phyloP scores from a whole-genome alignment of 2,888 invertebrate genomes.

The Drosophila quinaria region DNA sequence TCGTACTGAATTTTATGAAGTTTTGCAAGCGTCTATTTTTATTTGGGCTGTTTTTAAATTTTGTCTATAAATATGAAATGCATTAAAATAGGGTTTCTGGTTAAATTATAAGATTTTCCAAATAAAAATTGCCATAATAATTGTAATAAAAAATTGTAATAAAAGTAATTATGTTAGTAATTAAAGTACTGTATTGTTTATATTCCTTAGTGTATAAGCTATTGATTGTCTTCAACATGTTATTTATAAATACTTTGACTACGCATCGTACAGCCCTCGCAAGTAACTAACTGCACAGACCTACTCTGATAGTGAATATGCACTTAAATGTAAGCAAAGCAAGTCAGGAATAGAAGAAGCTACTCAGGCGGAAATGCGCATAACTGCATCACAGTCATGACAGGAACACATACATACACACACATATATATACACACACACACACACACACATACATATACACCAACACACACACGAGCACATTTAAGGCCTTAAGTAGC shows the following conservation, averaged over 20 bases:
- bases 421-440: constrained; percentile 20
- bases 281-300: constrained; percentile 17
- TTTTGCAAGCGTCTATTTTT: too few relatives aligned
- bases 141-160: too few relatives aligned
- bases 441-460: constrained; percentile 17
- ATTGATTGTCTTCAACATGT: neutral
- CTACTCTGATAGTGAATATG: constrained; percentile 31
- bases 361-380: constrained; percentile 75
- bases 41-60: too few relatives aligned
- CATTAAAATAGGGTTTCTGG: too few relatives aligned
- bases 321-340: constrained; percentile 72
- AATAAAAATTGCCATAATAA: too few relatives aligned
- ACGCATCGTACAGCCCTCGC: constrained; percentile 17
- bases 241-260: neutral
- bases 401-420: constrained; percentile 30
- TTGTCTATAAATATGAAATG: too few relatives aligned
- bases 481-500: constrained; percentile 59
- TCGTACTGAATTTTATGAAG: too few relatives aligned
- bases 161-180: too few relatives aligned
- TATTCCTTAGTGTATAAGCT: too few relatives aligned
- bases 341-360: constrained; percentile 64
- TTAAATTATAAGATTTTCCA: too few relatives aligned
- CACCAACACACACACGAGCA: constrained; percentile 13
- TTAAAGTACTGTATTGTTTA: too few relatives aligned
- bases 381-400: constrained; percentile 70